phyloP scores from a whole-genome alignment of 2,888 invertebrate genomes.

The Lasioglossum zephyrum region DNA sequence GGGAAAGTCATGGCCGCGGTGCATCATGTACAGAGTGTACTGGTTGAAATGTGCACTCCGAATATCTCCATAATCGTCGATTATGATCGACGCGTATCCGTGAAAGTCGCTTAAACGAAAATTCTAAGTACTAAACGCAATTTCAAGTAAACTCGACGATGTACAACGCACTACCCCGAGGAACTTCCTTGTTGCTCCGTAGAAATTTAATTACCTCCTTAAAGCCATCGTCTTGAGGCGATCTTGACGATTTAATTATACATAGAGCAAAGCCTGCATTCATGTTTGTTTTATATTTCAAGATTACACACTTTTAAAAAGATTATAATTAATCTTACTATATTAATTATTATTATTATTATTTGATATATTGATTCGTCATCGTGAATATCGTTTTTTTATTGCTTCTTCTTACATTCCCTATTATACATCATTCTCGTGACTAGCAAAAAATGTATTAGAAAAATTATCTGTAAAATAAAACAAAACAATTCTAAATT shows the following conservation, averaged over 20 bases:
- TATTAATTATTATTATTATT: not conserved
- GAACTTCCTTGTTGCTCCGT: not conserved
- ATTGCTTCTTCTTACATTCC: not conserved
- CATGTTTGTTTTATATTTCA: not conserved
- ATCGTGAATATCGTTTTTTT: not conserved
- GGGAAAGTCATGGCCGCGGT: constrained; percentile 62
- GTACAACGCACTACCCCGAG: not conserved
- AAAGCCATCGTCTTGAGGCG: not conserved
- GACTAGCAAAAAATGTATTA: not conserved
- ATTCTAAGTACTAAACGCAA: not conserved
- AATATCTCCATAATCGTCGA: not conserved
- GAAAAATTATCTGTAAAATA: not conserved
- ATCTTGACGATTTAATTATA: not conserved
- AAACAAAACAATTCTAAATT: not conserved
- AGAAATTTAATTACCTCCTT: not conserved
- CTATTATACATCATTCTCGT: not conserved
- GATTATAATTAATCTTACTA: not conserved
- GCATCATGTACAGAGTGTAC: not conserved
- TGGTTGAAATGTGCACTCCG: not conserved
- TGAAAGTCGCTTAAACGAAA: not conserved
- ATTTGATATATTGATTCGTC: not conserved
- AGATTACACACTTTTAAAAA: not conserved
- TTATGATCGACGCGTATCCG: not conserved
- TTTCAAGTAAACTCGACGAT: not conserved
- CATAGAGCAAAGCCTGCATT: not conserved